A percentile compares a stretch with the other conserved stretches of the same genome.
Conservation (phyloP, 2,113 vertebrate species). For the Rhagologus leucostigma region DNA sequence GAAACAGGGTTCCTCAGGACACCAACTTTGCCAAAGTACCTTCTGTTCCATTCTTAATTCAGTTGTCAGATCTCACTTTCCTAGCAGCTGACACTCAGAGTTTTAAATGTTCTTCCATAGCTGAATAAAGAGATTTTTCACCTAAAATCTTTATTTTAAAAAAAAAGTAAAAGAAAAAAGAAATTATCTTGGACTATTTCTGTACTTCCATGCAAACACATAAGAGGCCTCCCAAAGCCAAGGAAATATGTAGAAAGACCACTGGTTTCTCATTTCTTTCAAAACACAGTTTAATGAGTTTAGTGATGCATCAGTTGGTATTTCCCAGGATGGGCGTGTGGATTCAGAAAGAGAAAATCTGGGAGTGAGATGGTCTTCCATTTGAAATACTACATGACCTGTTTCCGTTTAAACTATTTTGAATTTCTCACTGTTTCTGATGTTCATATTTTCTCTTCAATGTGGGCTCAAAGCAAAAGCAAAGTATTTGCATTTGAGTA, state of each 20-base stretch:
- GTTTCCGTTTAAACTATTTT: background rate
- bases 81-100: background rate
- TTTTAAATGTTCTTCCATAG: background rate
- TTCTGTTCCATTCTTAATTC: background rate
- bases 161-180: background rate
- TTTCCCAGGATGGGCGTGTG: background rate
- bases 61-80: background rate
- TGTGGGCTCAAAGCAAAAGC: background rate
- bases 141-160: background rate
- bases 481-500: background rate
- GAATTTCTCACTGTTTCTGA: background rate
- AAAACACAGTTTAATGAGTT: background rate
- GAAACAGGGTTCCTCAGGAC: background rate
- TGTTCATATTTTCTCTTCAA: background rate
- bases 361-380: background rate
- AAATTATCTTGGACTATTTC: background rate
- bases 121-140: background rate
- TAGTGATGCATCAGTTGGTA: background rate
- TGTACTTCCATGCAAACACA: background rate
- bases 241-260: background rate
- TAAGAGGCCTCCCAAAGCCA: background rate
- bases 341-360: background rate
- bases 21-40: rapidly evolving
- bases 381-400: background rate
- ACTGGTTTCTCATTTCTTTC: background rate